A percentile compares a stretch with the other conserved stretches of the same genome.
Evolutionary conservation across 2,888 invertebrate species (phyloP).

Genomic region (Protophormia terraenovae): DNA sequence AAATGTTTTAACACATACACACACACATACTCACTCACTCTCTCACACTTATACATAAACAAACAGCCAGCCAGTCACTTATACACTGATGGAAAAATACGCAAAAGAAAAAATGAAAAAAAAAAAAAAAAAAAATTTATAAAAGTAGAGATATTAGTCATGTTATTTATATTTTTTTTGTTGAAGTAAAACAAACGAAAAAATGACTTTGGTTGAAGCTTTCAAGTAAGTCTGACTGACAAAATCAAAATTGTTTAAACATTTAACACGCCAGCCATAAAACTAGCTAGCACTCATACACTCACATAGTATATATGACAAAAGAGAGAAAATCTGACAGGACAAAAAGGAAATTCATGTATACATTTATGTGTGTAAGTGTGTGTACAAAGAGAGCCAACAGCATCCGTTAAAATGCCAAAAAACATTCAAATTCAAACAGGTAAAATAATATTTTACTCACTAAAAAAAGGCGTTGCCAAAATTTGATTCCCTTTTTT

Average conservation of each 20-base stretch:
- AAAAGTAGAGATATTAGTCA: slow-evolving; percentile 66
- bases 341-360: slow-evolving; percentile 10
- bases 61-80: slow-evolving; percentile 20
- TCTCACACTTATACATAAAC: neutral
- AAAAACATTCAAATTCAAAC: slow-evolving; percentile 48
- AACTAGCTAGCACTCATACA: neutral
- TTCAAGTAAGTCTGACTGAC: slow-evolving; percentile 56
- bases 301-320: neutral
- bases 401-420: slow-evolving; percentile 48
- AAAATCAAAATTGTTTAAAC: slow-evolving; percentile 67
- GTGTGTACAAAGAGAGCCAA: neutral
- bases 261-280: slow-evolving; percentile 53
- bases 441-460: slow-evolving; percentile 47
- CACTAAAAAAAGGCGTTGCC: slow-evolving; percentile 60
- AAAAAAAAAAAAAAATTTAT: slow-evolving; percentile 53
- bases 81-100: neutral
- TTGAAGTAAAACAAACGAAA: slow-evolving; percentile 68
- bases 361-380: neutral
- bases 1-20: slow-evolving; percentile 59
- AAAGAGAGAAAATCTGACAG: slow-evolving; percentile 14
- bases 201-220: slow-evolving; percentile 67
- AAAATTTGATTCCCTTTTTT: neutral
- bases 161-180: too few species aligned
- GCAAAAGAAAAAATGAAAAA: slow-evolving; percentile 18
- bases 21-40: slow-evolving; percentile 7